Evolutionary conservation across 2,797 vertebrate genomes (phyloP), one percentile per base, ranked within the genome.

Genomic region (Neostethus bicornis): DNA sequence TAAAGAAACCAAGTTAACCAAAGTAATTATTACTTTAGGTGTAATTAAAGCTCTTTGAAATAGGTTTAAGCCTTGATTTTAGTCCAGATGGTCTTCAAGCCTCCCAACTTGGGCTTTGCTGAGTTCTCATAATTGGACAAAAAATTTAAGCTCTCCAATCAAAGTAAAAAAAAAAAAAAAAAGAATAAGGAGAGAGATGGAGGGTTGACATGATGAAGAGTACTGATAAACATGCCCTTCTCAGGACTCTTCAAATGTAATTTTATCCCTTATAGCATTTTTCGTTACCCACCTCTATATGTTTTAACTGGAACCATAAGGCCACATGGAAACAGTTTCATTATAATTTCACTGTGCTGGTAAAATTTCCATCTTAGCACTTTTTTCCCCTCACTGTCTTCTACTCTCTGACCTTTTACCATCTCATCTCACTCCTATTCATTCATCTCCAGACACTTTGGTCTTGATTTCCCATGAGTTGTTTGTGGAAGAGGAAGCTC

Each of bases 281-380:
- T 41, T 47, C 45, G 14, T 6, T 44, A 42, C 47, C 70, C 39
- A 70, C 39, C 61, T 56, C 64, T 55, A 49, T 48, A 57, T 29
- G 29, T 67, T 85, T 69, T 66, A 80, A 77, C 49, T 32, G 62
- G 57, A 62, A 78, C 67, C 73, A 79, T 56, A 49, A 63, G 64
- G 69, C 79, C 88, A 90, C 79, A 84, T 86, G 89, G 86, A 82
- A 91, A 65, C 75, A 53, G 77, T 90, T 89, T 78, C 65, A 69
- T 77, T 71, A 86, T 86, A 51, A 85, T 90, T 89, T 88, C 79
- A 80, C 62, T 73, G 58, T 47, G 52, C 45, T 53, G 62, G 39
- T 66, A 32, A 41, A 50, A 65, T 59, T 68, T 66, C 10, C 34
- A 53, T 19, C 61, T 63, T 50, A 13, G 7, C 38, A 35, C 43